Evolutionary conservation across 2,888 invertebrate genomes (phyloP), one percentile per base, ranked within the genome.

Genomic region (Diarsia mendica): DNA sequence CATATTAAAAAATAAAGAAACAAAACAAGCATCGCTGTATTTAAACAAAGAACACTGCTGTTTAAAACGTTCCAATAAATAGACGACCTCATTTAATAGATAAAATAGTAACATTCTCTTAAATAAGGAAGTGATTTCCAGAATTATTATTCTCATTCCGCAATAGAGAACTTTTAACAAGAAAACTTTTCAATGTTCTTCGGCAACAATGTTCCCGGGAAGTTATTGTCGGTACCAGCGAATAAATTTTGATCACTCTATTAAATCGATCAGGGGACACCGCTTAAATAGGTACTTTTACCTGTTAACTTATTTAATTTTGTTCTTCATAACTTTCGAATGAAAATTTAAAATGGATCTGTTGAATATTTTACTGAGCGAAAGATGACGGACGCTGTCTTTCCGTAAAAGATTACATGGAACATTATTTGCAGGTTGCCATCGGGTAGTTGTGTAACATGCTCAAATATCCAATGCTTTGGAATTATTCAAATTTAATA

Each of bases 121-220:
- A 92, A 90, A 92, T 93, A 92, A 92, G 93, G 93, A 94, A 94
- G 93, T 94, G 93, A 95, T 95, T 95, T 93, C 92, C 92, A 92
- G 93, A 95, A 94, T 94, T 95, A 95, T 95, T 94, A 95, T 95
- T 94, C 95, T 93, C 95, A 95, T 95, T 95, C 93, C 93, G 93
- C 94, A 93, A 94, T 95, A 94, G 93, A 92, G 92, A 96, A 96
- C 93, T 96, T 96, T 95, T 96, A 96, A 96, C 96, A 96, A 96
- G 96, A 96, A 96, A 96, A 96, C 94, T 96, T 96, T 92, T 85
- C 93, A 92, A 92, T 93, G 93, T 94, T 93, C 93, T 89, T 90
- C 92, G 93, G 94, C 93, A 92, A 95, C 95, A 94, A 92, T 93
- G 94, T 95, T 94, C 92, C 88, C 82, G 88, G 85, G 85, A 92